Base-by-base conservation (phyloP, 2,797 vertebrate genomes). In the Pampus argenteus region DNA sequence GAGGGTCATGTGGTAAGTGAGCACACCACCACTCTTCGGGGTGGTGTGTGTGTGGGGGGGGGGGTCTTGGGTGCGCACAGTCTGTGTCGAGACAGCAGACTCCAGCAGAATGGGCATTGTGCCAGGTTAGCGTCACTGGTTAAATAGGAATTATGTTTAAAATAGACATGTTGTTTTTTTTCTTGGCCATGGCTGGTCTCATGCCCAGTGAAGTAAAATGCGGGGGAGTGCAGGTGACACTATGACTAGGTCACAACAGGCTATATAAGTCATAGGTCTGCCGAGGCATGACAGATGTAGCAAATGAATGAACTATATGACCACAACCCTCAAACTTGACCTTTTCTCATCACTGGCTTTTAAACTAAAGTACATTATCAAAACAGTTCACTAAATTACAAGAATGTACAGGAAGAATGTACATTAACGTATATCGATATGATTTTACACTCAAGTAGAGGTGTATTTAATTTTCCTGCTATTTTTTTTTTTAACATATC, bases 1-100 rank as follows among this genome's bases (percentile, higher is more conserved):
- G 56, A 89, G 87, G 89, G 90, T 91, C 90, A 89, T 88, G 86
- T 86, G 88, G 82, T 90, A 88, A 88, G 85, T 78, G 73, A 87
- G 80, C 54, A 82, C 81, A 75, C 71, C 68, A 74, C 48, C 63
- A 59, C 78, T 82, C 71, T 72, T 58, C 69, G 76, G 79, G 85
- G 86, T n/a, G 78, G 34, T 9, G 8, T 1, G 50, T n/a, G n/a
- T n/a, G n/a, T n/a, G 56, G 71, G 72, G 76, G 59, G 38, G 38
- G 34, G 79, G 79, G 76, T 85, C 77, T 69, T 51, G 74, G 82
- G 56, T 71, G 59, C 56, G 52, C 66, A 51, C 22, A 74, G 86
- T 80, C 62, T 76, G 36, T 25, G 60, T 62, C 0, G 20, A 75
- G 69, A 66, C 66, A 76, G 71, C 74, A 82, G 88, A 70, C 87